phyloP scores from a whole-genome alignment of 1,140 invertebrate genomes.

The Cydia strobilella region DNA sequence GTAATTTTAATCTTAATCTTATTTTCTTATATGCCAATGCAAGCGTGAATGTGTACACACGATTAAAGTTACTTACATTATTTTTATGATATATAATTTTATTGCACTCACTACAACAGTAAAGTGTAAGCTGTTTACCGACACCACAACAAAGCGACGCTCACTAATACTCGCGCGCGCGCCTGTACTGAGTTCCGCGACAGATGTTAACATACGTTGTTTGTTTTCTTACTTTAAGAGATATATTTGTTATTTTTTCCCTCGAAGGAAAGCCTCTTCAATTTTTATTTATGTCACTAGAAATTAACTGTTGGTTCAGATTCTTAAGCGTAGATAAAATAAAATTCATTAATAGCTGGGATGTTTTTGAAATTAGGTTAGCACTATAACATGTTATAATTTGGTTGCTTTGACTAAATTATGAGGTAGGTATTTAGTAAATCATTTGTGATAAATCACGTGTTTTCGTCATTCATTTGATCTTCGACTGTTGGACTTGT shows the following conservation, averaged over 20 bases:
- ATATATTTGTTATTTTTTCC: slow-evolving; percentile 76
- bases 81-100: too few relatives aligned
- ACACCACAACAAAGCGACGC: slow-evolving; percentile 6
- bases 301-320: slow-evolving; percentile 66
- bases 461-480: slow-evolving; percentile 24
- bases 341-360: slow-evolving; percentile 60
- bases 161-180: slow-evolving; percentile 19
- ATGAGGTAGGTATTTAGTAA: slow-evolving; percentile 1
- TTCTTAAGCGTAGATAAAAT: slow-evolving; percentile 54
- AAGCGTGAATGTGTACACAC: too few relatives aligned
- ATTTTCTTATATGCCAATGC: too few relatives aligned
- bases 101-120: not conserved
- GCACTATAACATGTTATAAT: slow-evolving; percentile 25
- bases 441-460: slow-evolving; percentile 17
- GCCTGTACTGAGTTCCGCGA: slow-evolving; percentile 57
- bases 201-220: slow-evolving; percentile 78
- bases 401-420: slow-evolving; percentile 8
- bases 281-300: slow-evolving; percentile 75
- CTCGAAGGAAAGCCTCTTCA: slow-evolving; percentile 51
- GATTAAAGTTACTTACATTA: too few relatives aligned
- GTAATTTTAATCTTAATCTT: too few relatives aligned
- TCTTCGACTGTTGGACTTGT: not conserved
- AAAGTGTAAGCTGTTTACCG: not conserved
- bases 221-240: slow-evolving; percentile 76
- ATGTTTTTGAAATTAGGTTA: slow-evolving; percentile 44